Evolutionary conservation across 2,888 invertebrate species (phyloP).

Genomic region (Malacosoma neustria): DNA sequence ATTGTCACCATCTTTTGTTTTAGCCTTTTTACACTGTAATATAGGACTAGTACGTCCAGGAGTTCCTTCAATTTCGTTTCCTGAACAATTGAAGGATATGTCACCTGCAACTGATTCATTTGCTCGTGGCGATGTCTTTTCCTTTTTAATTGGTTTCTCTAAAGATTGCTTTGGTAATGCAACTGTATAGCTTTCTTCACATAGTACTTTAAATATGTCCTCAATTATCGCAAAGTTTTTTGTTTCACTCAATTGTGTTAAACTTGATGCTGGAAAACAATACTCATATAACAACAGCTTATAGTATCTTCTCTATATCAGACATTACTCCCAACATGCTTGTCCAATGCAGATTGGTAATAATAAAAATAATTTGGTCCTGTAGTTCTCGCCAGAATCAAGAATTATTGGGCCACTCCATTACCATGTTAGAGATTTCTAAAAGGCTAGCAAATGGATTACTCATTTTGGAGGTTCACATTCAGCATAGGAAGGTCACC

Average conservation of each 20-base stretch:
- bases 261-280: constrained; percentile 32
- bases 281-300: no score
- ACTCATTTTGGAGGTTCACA: no score
- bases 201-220: constrained; percentile 43
- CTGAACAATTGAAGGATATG: constrained; percentile 26
- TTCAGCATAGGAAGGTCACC: no score
- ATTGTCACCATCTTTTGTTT: constrained; percentile 14
- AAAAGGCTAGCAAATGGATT: no score
- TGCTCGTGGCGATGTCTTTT: constrained; percentile 4
- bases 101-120: constrained; percentile 20
- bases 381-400: no score
- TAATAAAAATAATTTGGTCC: no score
- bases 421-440: no score
- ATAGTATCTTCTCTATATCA: no score
- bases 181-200: constrained; percentile 22
- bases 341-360: no score
- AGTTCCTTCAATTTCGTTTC: constrained; percentile 51
- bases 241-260: constrained; percentile 43
- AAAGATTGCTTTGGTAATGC: constrained; percentile 11
- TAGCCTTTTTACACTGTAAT: constrained; percentile 37
- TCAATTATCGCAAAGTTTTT: constrained; percentile 39
- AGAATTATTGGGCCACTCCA: no score
- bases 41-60: constrained; percentile 56
- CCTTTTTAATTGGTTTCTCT: constrained; percentile 7
- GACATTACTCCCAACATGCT: no score